Base-by-base conservation (phyloP, 2,797 vertebrate genomes). In the Enteromius thamalakanensis region DNA sequence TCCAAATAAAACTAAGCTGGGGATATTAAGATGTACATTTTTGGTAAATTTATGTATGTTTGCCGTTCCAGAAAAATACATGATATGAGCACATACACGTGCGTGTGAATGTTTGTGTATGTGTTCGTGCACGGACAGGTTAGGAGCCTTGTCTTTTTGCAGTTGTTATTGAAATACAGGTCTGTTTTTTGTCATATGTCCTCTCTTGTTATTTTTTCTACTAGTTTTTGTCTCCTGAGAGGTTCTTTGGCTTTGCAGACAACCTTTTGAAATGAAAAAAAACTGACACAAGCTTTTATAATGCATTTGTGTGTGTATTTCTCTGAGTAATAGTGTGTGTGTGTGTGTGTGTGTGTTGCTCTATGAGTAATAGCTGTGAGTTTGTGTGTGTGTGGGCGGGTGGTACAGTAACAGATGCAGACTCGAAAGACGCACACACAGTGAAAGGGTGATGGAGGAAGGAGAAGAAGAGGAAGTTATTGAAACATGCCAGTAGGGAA, bases 291-390 rank as follows among this genome's bases (percentile, higher is more conserved):
- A 67, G 60, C 23, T 82, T 51, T 67, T 67, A 34, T 68, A 82
- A 67, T 76, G 64, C 72, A 68, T 76, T 76, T 76, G 72, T 82
- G 45, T 67, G 42, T 69, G 80, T 47, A 34, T 76, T 81, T 74
- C 49, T 69, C 29, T 87, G 80, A 80, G 83, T 83, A 82, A 84
- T 85, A 79, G 70, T 47, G 29, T 76, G 72, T 79, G 74, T 84
- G 68, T 47, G 26, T 67, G 42, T 53, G 75, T 70, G 69, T 47
- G 26, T 68, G 42, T 55, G 75, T 70, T 51, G 47, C 45, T 51
- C 26, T 72, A 51, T 72, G 70, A 72, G 45, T 72, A 84, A 76
- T 76, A 75, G 60, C 71, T 55, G 80, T 76, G 29, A 15, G 34
- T 21, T 10, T 49, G 23, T 49, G 75, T 32, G 69, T 71, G n/a